These are phyloP conservation scores for Corapipo altera DNA, from an alignment of 2,113 vertebrate species.

Conservation along the genomic window DNA sequence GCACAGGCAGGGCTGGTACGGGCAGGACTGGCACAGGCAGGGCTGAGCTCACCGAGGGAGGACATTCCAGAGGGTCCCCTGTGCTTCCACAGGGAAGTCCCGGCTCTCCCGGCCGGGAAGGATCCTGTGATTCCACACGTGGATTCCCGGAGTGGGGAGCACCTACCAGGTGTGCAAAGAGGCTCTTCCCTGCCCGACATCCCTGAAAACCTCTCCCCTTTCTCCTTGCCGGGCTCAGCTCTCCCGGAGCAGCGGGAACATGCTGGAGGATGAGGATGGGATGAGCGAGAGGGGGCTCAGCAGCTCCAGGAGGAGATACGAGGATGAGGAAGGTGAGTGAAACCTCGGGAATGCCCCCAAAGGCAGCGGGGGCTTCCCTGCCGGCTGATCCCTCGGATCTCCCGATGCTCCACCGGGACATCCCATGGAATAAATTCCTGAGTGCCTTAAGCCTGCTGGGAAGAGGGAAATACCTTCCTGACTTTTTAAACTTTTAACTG, in stretches of 20 bases:
- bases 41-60: background rate
- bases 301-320: slow-evolving; percentile 75
- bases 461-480: background rate
- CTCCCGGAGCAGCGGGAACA: background rate
- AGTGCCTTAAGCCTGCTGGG: too few species aligned
- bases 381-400: fast-evolving
- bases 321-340: slow-evolving; percentile 84
- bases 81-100: background rate
- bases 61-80: fast-evolving
- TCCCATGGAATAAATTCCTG: background rate
- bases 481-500: fast-evolving
- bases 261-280: slow-evolving; percentile 81
- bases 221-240: background rate
- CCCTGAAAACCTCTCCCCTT: background rate
- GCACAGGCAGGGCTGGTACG: background rate
- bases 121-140: fast-evolving
- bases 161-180: fast-evolving
- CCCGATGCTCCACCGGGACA: background rate
- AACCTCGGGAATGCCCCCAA: background rate
- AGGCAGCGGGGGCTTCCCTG: background rate
- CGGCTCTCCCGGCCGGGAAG: fast-evolving
- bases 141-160: background rate
- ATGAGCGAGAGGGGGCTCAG: slow-evolving; percentile 71
- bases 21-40: background rate
- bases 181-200: background rate